Evolutionary conservation across 2,888 invertebrate genomes (phyloP), one percentile per base, ranked within the genome.

Genomic region (Deilephila porcellus): DNA sequence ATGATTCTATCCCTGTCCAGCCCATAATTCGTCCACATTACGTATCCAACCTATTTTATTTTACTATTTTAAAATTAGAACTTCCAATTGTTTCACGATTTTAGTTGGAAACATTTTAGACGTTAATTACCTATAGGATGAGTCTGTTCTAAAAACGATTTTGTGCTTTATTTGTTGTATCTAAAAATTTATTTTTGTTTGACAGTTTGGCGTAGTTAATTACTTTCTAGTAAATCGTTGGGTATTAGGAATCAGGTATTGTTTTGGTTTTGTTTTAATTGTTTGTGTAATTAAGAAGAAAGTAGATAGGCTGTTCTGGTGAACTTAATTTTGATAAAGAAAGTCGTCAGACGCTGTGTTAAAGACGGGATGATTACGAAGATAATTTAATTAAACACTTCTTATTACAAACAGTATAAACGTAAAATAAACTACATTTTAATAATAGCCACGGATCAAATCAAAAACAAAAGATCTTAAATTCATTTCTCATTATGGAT

Each of bases 1-100:
- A 71, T 72, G 64, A 29, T 4, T 63, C 53, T 52, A 60, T 76
- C 76, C 74, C 74, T 14, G 60, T 76, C 67, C 14, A 64, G 32
- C 73, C 20, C 73, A 73, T 77, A 74, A 75, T 76, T 76, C 70
- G 76, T 77, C 77, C 74, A 70, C 67, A 72, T 75, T 75, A 74
- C 72, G 74, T 74, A 79, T 75, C 74, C 78, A 77, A 81, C 81
- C 81, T 78, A 81, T 79, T 80, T 83, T 78, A 75, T 79, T 81
- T 75, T 76, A 75, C 76, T 76, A 77, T 80, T 83, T 81, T 77
- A 81, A 80, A 81, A 80, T 78, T 81, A 77, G 82, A 81, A 79
- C 70, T 73, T 70, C 67, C 73, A 73, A 73, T 73, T 73, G 73
- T 73, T 73, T 73, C 73, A 73, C 45, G 73, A 70, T 71, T 71